These are phyloP conservation scores for Limenitis camilla DNA, from an alignment of 2,888 invertebrate species.

Conservation along the genomic window DNA sequence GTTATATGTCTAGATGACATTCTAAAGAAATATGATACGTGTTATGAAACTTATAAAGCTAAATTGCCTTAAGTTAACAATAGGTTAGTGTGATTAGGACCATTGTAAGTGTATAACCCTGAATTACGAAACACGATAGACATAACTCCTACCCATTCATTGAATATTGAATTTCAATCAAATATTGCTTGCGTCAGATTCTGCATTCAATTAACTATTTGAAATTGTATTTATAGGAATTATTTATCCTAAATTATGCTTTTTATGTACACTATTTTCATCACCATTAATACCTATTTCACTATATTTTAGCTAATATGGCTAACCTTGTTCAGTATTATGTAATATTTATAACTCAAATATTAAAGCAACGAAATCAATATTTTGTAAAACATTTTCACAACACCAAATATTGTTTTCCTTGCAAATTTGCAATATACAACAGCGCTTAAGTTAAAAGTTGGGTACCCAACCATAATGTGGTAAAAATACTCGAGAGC, in stretches of 20 bases:
- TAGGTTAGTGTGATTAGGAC: slow-evolving; percentile 15
- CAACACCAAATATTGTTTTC: neutral
- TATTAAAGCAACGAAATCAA: no score
- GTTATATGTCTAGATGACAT: neutral
- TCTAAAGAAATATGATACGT: slow-evolving; percentile 11
- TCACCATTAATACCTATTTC: no score
- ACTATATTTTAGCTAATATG: no score
- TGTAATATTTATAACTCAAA: no score
- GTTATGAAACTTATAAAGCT: neutral
- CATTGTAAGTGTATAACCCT: slow-evolving; percentile 22
- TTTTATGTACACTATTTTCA: no score
- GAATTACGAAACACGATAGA: slow-evolving; percentile 23
- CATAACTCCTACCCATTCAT: slow-evolving; percentile 21
- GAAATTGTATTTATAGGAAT: no score
- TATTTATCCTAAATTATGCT: no score
- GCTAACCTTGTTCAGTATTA: no score
- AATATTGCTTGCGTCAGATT: slow-evolving; percentile 25
- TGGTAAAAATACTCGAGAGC: slow-evolving; percentile 23
- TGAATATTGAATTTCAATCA: slow-evolving; percentile 23
- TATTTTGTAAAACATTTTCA: neutral
- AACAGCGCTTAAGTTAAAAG: slow-evolving; percentile 13
- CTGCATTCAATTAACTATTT: slow-evolving; percentile 12
- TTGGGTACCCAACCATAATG: slow-evolving; percentile 13
- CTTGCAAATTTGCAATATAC: slow-evolving; percentile 5
- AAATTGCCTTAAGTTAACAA: slow-evolving; percentile 12